Evolutionary conservation across 2,888 invertebrate species (phyloP), one percentile per base, ranked within the genome.

Genomic region (Ectemnius cavifrons): DNA sequence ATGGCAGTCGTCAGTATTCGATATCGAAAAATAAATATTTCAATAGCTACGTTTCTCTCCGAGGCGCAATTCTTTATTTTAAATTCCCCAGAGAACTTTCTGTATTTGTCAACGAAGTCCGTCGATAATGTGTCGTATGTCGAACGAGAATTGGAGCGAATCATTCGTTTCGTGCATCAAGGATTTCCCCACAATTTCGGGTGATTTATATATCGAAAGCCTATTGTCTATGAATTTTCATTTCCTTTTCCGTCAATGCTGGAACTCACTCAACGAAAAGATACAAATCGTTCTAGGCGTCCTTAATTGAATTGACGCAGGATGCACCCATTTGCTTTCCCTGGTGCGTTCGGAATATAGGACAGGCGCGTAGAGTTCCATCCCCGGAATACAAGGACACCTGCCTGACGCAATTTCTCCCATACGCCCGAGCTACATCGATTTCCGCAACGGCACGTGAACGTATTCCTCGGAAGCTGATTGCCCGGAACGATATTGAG

Each of bases 81-180:
- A 37, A 37, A 37, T 0, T 37, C 37, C 37, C 37, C 37, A 6
- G 11, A 8, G 37, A 6, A 8, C 8, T 37, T 4, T 8, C 4
- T 37, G 8, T 37, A 37, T 37, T 37, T 37, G 11, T 37, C 37
- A 37, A 37, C 37, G 8, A 37, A 4, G 37, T 37, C 37, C 37
- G 1, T 6, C 11, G 37, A 37, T 11, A 37, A 37, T 37, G 58
- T 46, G 47, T 59, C 47, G 46, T 68, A 74, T 69, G 27, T 62
- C 65, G 69, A 74, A 83, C 75, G 82, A 75, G 84, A 82, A 82
- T 66, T 82, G 82, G 82, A 71, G 82, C 82, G 82, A 81, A 77
- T 60, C 75, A 73, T 79, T 83, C 75, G 84, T 77, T 82, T 82
- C 75, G 79, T 79, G 82, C 84, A 83, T 81, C 82, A 81, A 64